Conservation (phyloP, 2,113 vertebrate genomes). For the Pseudorasbora parva region DNA sequence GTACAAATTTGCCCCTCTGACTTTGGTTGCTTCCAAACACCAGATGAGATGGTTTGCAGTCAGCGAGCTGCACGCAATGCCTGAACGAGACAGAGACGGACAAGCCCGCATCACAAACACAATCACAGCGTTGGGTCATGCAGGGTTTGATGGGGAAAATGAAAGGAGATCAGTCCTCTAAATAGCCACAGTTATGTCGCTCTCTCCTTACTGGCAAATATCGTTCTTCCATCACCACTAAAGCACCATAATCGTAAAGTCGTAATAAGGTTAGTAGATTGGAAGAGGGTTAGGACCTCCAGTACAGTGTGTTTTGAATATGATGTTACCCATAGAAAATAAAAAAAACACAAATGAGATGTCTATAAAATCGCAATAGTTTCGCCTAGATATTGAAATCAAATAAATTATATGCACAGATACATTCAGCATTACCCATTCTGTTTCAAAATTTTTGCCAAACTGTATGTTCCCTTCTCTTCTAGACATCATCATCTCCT, state of each 20-base stretch:
- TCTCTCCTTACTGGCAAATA: not conserved
- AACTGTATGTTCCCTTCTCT: constrained; percentile 13
- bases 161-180: constrained; percentile 26
- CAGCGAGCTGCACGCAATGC: not conserved
- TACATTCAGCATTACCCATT: not conserved
- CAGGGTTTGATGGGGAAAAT: constrained; percentile 21
- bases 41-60: constrained; percentile 1
- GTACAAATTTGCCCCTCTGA: not conserved
- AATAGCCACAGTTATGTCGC: constrained; percentile 2
- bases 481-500: constrained; percentile 34
- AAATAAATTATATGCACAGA: not conserved
- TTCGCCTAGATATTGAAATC: not conserved
- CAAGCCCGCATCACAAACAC: constrained; percentile 17
- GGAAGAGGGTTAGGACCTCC: not conserved
- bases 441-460: too few species aligned
- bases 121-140: constrained; percentile 15
- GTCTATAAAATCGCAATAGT: not conserved
- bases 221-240: not conserved
- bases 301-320: not conserved
- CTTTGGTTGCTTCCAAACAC: not conserved
- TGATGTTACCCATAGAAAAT: not conserved
- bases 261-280: not conserved
- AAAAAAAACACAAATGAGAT: not conserved
- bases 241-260: not conserved
- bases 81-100: constrained; percentile 16